Conservation (phyloP, 2,113 vertebrate genomes). For the Halichoerus grypus region DNA sequence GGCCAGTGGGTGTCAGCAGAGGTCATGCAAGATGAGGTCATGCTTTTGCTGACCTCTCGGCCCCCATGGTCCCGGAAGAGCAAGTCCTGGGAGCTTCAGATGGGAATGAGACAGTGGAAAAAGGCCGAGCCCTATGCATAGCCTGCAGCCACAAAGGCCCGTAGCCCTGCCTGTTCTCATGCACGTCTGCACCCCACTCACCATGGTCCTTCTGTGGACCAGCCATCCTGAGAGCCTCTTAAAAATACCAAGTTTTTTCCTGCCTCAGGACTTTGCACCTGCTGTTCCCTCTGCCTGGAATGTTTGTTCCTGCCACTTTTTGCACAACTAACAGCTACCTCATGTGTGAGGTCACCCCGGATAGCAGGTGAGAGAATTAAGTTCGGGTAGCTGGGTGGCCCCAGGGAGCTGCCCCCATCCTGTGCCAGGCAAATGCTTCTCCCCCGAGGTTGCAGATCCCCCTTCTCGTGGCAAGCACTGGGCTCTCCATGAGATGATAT, state of each 20-base stretch:
- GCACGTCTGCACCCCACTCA: background rate
- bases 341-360: background rate
- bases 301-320: background rate
- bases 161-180: background rate
- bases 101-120: background rate
- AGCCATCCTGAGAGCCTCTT: background rate
- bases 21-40: background rate
- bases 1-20: background rate
- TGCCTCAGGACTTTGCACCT: background rate
- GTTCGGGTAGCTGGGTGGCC: background rate
- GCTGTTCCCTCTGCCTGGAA: background rate
- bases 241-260: background rate
- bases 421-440: background rate
- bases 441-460: too few relatives aligned
- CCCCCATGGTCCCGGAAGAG: background rate
- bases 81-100: background rate
- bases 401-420: background rate
- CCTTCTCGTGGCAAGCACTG: background rate
- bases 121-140: background rate
- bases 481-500: background rate
- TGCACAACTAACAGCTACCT: background rate
- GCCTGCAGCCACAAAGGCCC: background rate
- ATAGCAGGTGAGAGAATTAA: background rate
- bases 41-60: background rate
- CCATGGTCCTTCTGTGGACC: background rate